Evolutionary conservation across 2,888 invertebrate genomes (phyloP).

Genomic region (Caenorhabditis wallacei): DNA sequence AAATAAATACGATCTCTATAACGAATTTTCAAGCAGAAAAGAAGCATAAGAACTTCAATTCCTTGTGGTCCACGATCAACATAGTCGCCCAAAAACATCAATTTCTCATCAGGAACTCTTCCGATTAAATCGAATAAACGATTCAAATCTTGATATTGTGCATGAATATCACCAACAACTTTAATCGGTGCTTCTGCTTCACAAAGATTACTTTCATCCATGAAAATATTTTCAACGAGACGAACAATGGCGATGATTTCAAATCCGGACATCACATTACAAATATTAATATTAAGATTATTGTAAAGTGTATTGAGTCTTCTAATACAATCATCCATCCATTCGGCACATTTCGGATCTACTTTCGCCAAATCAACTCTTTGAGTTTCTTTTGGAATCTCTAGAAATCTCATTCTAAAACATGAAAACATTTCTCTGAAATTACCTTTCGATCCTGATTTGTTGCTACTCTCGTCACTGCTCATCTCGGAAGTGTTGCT

Average conservation of each 20-base stretch:
- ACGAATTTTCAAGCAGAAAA: conserved; percentile 78
- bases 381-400: conserved; percentile 11
- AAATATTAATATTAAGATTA: conserved; percentile 61
- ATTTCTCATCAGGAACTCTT: conserved; percentile 74
- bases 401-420: not conserved
- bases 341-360: conserved; percentile 50
- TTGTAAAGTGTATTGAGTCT: conserved; percentile 70
- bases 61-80: conserved; percentile 80
- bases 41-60: conserved; percentile 75
- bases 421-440: not conserved
- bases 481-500: conserved; percentile 29
- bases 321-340: conserved; percentile 75
- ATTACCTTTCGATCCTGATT: conserved; percentile 40
- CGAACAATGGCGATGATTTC: conserved; percentile 73
- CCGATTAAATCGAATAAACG: conserved; percentile 77
- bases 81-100: conserved; percentile 80
- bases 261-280: conserved; percentile 66
- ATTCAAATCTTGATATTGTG: conserved; percentile 77
- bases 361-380: conserved; percentile 37
- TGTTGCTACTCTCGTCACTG: conserved; percentile 28
- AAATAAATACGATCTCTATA: conserved; percentile 75
- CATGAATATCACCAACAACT: conserved; percentile 78
- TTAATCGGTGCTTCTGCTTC: conserved; percentile 78
- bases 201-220: conserved; percentile 73
- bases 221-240: conserved; percentile 64